Base-by-base conservation (phyloP, 23 tunicate species). In the Styela clava region DNA sequence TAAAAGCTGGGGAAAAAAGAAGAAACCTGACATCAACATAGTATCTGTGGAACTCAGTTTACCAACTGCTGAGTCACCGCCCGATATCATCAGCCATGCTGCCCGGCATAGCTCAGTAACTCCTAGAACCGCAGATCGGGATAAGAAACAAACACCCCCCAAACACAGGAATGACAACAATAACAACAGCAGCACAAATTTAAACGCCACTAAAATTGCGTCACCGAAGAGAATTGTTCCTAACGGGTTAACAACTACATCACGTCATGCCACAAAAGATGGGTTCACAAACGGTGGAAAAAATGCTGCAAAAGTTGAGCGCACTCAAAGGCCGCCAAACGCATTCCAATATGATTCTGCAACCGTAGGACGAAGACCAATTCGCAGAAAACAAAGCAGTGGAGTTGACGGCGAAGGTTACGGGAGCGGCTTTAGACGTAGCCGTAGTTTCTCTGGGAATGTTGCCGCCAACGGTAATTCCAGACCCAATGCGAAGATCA, bases 21-120 rank as follows among this genome's bases (percentile, higher is more conserved):
- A 28, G 83, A 51, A 85, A 52, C 34, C 69, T 16, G 61, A 9
- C 35, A 79, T 67, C 24, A 76, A 70, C 52, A 61, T 61, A 31
- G 86, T 83, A 72, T 16, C 71, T 0, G 79, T 83, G 22, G 79
- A 83, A 73, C 86, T 83, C 0, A 83, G 86, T 73, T 69, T 70
- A 29, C 52, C 68, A 29, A 73, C 34, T 28, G 79, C 31, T 31
- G 73, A 83, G 29, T 34, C 69, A 28, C 34, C 78, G 2, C 86
- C 78, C 26, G 86, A 83, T 61, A 22, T 83, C 51, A 16, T 83
- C 25, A 36, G 32, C 31, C 71, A 36, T 18, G 64, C 73, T 61
- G 86, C 31, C 31, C 22, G 71, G 18, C 71, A 67, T 16, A 67
- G 71, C 22, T 67, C 71, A 19, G 56, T 44, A 12, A 67, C 31